These are phyloP conservation scores for Papilio aristodemus DNA, from an alignment of 1,140 invertebrate genomes.

Conservation along the genomic window DNA sequence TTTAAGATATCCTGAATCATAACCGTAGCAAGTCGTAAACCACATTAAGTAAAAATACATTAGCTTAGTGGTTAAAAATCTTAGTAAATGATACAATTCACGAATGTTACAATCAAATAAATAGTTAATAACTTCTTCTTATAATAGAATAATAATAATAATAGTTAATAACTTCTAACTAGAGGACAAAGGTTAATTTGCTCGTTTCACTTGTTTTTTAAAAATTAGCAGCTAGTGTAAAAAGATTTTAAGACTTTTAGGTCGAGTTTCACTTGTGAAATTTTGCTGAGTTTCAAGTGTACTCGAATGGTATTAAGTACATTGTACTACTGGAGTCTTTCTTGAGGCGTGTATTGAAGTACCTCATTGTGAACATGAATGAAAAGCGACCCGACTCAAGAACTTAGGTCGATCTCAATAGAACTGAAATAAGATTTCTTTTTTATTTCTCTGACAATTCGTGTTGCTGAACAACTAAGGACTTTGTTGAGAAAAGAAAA, in stretches of 20 bases:
- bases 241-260: slow-evolving; percentile 14
- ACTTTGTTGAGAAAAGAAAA: background rate
- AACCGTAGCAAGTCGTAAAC: no score
- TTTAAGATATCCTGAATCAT: no score
- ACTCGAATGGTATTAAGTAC: slow-evolving; percentile 29
- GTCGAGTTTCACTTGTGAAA: slow-evolving; percentile 29
- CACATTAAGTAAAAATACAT: no score
- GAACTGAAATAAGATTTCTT: slow-evolving; percentile 12
- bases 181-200: no score
- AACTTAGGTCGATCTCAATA: slow-evolving; percentile 20
- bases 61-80: no score
- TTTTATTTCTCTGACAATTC: background rate
- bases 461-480: background rate
- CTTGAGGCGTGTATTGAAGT: slow-evolving; percentile 28
- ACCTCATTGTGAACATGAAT: slow-evolving; percentile 30
- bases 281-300: slow-evolving; percentile 29
- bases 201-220: background rate
- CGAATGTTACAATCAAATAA: no score
- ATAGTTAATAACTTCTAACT: no score
- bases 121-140: no score
- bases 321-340: slow-evolving; percentile 24
- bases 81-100: no score
- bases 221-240: background rate
- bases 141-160: no score
- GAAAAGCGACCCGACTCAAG: background rate